phyloP scores from a whole-genome alignment of 37 sponge, comb jelly and placozoan species.

The Ianthella basta region DNA sequence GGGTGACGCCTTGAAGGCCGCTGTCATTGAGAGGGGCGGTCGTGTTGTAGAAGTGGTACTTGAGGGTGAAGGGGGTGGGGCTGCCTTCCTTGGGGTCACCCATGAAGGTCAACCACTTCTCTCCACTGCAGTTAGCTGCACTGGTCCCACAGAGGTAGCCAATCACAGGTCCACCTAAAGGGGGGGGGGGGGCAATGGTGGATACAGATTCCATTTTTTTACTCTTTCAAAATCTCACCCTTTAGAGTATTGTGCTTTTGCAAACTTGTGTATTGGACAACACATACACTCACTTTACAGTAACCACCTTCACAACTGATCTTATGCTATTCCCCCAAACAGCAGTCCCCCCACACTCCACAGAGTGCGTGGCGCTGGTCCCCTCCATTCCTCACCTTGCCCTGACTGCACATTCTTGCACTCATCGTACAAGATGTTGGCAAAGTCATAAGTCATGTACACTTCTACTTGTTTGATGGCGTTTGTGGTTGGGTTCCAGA shows the following conservation, averaged over 20 bases:
- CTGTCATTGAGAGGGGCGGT: background rate
- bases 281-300: too few species aligned
- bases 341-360: too few species aligned
- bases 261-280: too few species aligned
- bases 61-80: slow-evolving; percentile 69
- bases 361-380: too few species aligned
- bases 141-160: slow-evolving; percentile 76
- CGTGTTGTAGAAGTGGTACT: slow-evolving; percentile 40
- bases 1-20: too few species aligned
- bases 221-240: too few species aligned
- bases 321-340: too few species aligned
- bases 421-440: slow-evolving; percentile 64
- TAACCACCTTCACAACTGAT: too few species aligned
- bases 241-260: too few species aligned
- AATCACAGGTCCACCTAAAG: slow-evolving; percentile 53
- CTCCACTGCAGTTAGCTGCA: slow-evolving; percentile 57
- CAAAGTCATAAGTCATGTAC: slow-evolving; percentile 40
- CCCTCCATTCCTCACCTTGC: slow-evolving; percentile 22
- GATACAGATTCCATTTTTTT: too few species aligned
- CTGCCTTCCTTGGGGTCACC: slow-evolving; percentile 56
- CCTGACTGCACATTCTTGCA: slow-evolving; percentile 80
- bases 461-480: slow-evolving; percentile 31
- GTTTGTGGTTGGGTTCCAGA: slow-evolving; percentile 25
- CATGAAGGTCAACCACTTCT: slow-evolving; percentile 63
- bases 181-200: background rate